Evolutionary conservation across 2,797 vertebrate genomes (phyloP), one percentile per base, ranked within the genome.

Genomic region (Chloroceryle inda): DNA sequence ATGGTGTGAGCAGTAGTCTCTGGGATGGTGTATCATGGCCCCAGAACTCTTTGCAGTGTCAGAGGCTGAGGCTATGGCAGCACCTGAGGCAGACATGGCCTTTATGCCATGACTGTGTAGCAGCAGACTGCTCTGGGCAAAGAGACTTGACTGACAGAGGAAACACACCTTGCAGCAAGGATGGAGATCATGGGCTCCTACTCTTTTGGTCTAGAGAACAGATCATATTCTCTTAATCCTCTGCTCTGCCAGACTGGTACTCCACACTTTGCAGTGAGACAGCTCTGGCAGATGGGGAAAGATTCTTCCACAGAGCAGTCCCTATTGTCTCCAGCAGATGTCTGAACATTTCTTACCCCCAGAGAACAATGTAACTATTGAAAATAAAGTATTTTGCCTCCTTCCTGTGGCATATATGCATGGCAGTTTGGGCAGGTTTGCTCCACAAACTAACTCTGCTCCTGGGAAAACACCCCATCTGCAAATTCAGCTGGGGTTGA

Each of bases 231-330:
- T 87, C 26, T 56, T 4, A 10, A 42, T 18, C 31, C 42, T 83
- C 55, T 40, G 22, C 31, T 71, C 38, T 75, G n/a, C 23, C 33
- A 58, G 21, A 40, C 3, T 8, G 20, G 26, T 18, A 13, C 19
- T 27, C 45, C 44, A 21, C 0, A 0, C 55, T 71, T 50, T 45
- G 50, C 23, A 19, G 10, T 3, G 44, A 63, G 17, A 20, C 1
- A 47, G 23, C 8, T 69, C 27, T 33, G 42, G 23, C 18, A 88
- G 44, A 9, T 72, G 29, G 26, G n/a, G 20, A 3, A 7, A 13
- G n/a, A 59, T 14, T 45, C 26, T 35, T 38, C 21, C 42, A 29
- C n/a, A 26, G 56, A 74, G n/a, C 22, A 37, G 7, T 10, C 16
- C 5, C 37, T 35, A 15, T 33, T 6, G 12, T 31, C 68, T 75